phyloP scores from a whole-genome alignment of 2,888 invertebrate species.

The Lasius fuliginosus region DNA sequence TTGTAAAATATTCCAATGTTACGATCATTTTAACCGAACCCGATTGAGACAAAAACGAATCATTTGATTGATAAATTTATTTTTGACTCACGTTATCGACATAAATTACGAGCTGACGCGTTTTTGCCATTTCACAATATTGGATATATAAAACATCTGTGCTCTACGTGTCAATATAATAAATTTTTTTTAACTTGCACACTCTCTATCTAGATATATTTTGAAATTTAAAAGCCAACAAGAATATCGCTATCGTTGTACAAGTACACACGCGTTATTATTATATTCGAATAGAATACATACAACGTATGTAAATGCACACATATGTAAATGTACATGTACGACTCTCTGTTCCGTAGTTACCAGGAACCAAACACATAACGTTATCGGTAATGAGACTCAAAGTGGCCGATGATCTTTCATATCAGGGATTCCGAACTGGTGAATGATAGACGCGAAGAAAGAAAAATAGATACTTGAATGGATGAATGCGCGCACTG shows the following conservation, averaged over 20 bases:
- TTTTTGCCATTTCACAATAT: not conserved
- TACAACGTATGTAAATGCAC: not conserved
- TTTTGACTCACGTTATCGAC: not conserved
- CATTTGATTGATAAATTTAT: not conserved
- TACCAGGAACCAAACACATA: conserved; percentile 4
- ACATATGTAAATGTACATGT: not conserved
- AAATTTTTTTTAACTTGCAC: not conserved
- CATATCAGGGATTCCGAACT: not conserved
- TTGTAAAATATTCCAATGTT: not conserved
- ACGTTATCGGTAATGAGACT: conserved; percentile 49
- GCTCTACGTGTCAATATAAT: not conserved
- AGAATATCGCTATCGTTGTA: conserved; percentile 9
- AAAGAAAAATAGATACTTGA: conserved; percentile 14
- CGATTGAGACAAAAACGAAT: not conserved
- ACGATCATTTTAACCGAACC: not conserved
- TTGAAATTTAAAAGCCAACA: not conserved
- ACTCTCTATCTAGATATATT: not conserved
- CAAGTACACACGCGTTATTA: not conserved
- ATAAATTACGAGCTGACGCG: not conserved
- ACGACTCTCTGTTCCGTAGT: not conserved
- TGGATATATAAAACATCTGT: not conserved
- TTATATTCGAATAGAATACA: not conserved
- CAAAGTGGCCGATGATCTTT: conserved; percentile 41
- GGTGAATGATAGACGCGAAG: conserved; percentile 28
- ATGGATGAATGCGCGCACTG: conserved; percentile 18